These are phyloP conservation scores for Mastacembelus armatus DNA, from an alignment of 2,797 vertebrate species.

Conservation along the genomic window DNA sequence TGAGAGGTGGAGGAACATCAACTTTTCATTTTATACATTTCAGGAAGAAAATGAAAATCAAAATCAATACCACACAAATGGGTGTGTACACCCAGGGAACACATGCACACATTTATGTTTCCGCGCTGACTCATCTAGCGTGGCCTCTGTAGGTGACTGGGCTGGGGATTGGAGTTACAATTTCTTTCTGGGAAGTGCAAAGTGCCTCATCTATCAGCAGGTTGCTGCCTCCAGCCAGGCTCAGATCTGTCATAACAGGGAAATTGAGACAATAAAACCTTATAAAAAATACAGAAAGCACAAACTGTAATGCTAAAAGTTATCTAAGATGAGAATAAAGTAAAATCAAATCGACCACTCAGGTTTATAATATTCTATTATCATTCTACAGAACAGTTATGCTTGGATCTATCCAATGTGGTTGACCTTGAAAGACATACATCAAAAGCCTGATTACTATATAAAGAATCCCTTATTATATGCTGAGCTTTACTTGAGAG, in stretches of 20 bases:
- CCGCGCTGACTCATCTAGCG: conserved; percentile 56
- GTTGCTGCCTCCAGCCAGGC: conserved; percentile 55
- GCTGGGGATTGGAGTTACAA: conserved; percentile 68
- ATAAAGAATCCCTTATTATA: conserved; percentile 2
- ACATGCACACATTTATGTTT: conserved; percentile 30
- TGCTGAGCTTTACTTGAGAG: background rate
- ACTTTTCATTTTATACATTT: conserved; percentile 46
- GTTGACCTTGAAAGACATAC: conserved; percentile 20
- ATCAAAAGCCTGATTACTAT: conserved; percentile 3
- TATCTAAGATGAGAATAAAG: conserved; percentile 66
- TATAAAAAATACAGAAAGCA: conserved; percentile 53
- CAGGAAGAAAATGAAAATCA: conserved; percentile 39
- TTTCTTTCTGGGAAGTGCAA: conserved; percentile 72
- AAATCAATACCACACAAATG: conserved; percentile 39
- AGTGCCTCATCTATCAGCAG: conserved; percentile 70
- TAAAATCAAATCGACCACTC: conserved; percentile 68
- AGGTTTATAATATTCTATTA: conserved; percentile 37
- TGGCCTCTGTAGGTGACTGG: conserved; percentile 52
- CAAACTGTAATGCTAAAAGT: conserved; percentile 61
- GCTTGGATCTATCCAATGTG: background rate
- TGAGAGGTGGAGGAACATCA: conserved; percentile 17
- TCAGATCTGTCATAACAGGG: conserved; percentile 71
- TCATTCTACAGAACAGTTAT: conserved; percentile 26
- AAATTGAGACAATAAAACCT: conserved; percentile 66
- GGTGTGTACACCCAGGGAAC: background rate